Base-by-base conservation (phyloP, 1,140 invertebrate species). In the Phortica variegata region DNA sequence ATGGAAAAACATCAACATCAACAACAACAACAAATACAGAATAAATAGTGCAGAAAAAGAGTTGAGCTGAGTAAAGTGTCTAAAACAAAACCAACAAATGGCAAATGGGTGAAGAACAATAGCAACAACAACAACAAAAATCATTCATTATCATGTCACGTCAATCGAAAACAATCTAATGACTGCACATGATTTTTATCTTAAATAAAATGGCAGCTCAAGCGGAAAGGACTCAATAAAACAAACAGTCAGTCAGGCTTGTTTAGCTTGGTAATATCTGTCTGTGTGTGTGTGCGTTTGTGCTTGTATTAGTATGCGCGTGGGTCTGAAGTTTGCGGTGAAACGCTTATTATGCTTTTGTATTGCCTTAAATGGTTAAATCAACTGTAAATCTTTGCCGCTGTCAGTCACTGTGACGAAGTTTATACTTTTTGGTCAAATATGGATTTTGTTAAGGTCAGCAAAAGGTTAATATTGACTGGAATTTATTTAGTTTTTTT, bases 101-200 rank as follows among this genome's bases (percentile, higher is more conserved):
- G n/a, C n/a, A n/a, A n/a, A n/a, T n/a, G 42, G 17, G 17, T 45
- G 42, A 29, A 43, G 43, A 23, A 33, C 21, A 47, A 34, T 15
- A 38, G 18, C 36, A 9, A 18, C 36, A 19, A 38, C 6, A 38
- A 38, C 12, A 19, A 18, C 23, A 20, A 52, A 58, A 66, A 65
- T 60, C 66, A 66, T 71, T 71, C 66, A 71, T 71, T 71, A 71
- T 71, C 66, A 63, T 71, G 66, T 71, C 66, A 71, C 66, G 66
- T 71, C 66, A 71, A 71, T 71, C 62, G 60, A 71, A 61, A 71
- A 59, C 66, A 71, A 71, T 71, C 66, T 71, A 71, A 71, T 71
- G 66, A 63, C 66, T 71, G 66, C 66, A 71, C 66, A 71, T 71
- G 66, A 71, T 71, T 70, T 62, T 60, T 71, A 71, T 71, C 66